A percentile compares a stretch with the other conserved stretches of the same genome.
These are phyloP conservation scores for Drosophila grimshawi DNA, from an alignment of 1,140 invertebrate genomes.

Conservation along the genomic window DNA sequence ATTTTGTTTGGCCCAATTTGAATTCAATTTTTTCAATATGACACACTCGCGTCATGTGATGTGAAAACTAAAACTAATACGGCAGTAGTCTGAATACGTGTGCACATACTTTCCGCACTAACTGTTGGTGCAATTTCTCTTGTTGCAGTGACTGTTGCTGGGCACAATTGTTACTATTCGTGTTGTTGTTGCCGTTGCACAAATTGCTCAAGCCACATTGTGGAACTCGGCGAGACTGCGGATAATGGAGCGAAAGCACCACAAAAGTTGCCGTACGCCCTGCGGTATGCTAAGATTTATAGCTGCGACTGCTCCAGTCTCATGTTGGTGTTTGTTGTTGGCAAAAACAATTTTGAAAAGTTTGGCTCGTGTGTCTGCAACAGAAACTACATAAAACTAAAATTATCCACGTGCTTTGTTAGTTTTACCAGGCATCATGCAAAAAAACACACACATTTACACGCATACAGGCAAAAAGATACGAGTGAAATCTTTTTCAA, in stretches of 20 bases:
- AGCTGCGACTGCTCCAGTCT: constrained; percentile 62
- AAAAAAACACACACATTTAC: constrained; percentile 14
- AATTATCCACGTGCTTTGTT: constrained; percentile 72
- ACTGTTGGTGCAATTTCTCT: constrained; percentile 51
- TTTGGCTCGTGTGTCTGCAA: constrained; percentile 63
- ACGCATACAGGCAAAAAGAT: constrained; percentile 3
- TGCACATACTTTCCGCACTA: constrained; percentile 59
- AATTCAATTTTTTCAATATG: constrained; percentile 80
- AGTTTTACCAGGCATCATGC: constrained; percentile 44
- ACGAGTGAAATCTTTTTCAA: constrained; percentile 24
- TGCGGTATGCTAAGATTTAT: constrained; percentile 81
- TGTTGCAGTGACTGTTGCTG: constrained; percentile 8
- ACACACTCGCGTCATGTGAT: constrained; percentile 75
- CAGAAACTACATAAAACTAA: constrained; percentile 74
- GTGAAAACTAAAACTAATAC: constrained; percentile 78
- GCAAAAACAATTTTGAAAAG: constrained; percentile 76
- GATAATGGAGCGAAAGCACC: constrained; percentile 18
- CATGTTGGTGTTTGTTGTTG: constrained; percentile 55
- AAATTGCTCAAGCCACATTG: constrained; percentile 80
- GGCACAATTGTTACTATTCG: constrained; percentile 22
- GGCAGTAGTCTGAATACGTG: constrained; percentile 42
- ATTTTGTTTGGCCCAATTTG: constrained; percentile 67
- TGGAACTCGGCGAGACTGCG: constrained; percentile 46
- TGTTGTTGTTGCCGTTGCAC: constrained; percentile 59
- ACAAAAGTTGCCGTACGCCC: constrained; percentile 67